phyloP scores from a whole-genome alignment of 2,797 vertebrate species.

The Pseudotriccus pelzelni region DNA sequence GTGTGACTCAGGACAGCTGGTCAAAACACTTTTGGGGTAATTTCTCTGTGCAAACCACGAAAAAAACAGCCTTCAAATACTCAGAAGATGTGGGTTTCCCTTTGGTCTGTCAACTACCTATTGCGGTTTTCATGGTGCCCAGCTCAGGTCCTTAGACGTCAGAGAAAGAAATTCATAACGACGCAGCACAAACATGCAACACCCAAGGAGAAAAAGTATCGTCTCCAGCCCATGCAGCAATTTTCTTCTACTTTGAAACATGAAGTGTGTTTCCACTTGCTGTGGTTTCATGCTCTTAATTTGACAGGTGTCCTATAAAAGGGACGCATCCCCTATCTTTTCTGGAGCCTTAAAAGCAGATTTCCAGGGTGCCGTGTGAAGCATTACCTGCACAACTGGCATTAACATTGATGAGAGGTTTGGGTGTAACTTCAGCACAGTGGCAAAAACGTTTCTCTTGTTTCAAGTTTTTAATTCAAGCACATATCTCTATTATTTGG shows the following conservation, averaged over 20 bases:
- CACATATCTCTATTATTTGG: background rate
- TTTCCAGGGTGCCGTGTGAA: constrained; percentile 6
- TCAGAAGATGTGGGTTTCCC: background rate
- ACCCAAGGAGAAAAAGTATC: background rate
- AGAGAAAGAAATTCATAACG: background rate
- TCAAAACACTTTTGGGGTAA: background rate
- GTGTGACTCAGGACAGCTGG: background rate
- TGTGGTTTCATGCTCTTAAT: background rate
- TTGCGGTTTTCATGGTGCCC: background rate
- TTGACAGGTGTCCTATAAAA: background rate
- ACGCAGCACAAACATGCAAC: background rate
- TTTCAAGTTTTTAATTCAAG: constrained; percentile 35
- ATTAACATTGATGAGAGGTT: constrained; percentile 59
- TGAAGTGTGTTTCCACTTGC: background rate
- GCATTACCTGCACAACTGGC: constrained; percentile 54
- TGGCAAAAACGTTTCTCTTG: constrained; percentile 37
- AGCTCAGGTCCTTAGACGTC: background rate
- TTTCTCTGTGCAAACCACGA: background rate
- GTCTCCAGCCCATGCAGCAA: background rate
- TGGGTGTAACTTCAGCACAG: constrained; percentile 55
- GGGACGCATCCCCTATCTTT: background rate
- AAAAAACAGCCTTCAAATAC: background rate
- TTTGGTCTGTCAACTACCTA: background rate
- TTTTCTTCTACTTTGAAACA: constrained; percentile 3
- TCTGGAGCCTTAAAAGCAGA: background rate